Evolutionary conservation across 2,888 invertebrate species (phyloP).

Genomic region (Drosophila limbata): DNA sequence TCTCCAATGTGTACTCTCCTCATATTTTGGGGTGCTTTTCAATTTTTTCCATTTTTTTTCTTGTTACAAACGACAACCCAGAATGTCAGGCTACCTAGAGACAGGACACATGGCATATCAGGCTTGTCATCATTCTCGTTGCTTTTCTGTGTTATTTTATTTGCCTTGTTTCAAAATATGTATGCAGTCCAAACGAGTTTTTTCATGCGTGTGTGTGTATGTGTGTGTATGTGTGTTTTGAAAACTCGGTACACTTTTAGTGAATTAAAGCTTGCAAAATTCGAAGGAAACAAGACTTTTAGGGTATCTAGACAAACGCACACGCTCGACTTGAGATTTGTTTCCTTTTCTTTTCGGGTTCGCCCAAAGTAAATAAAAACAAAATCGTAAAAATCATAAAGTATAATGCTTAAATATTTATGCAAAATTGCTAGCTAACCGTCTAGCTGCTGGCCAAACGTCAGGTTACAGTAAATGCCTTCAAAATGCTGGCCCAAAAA

Average conservation of each 20-base stretch:
- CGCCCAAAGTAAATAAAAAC: conserved; percentile 57
- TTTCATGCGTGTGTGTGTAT: not conserved
- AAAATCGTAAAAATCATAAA: conserved; percentile 71
- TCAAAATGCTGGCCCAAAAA: conserved; percentile 44
- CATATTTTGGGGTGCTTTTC: conserved; percentile 33
- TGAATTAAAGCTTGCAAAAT: not conserved
- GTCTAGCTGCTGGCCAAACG: conserved; percentile 36
- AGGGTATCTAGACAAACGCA: not conserved
- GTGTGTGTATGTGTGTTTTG: conserved; percentile 28
- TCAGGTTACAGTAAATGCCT: conserved; percentile 23
- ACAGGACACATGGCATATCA: conserved; percentile 68
- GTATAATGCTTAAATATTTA: conserved; percentile 73
- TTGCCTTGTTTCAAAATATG: conserved; percentile 44
- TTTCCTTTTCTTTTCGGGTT: conserved; percentile 15
- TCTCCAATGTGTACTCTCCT: conserved; percentile 19
- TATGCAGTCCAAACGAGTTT: conserved; percentile 43
- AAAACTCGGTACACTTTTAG: not conserved
- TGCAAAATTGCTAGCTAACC: conserved; percentile 66
- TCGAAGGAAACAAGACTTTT: not conserved
- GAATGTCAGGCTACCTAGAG: conserved; percentile 63
- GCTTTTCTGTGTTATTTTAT: conserved; percentile 63
- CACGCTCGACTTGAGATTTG: not conserved
- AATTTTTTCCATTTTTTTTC: conserved; percentile 15
- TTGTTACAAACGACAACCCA: conserved; percentile 44
- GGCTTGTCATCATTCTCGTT: conserved; percentile 68